Conservation (phyloP, 53 echinoderm and acorn worm genomes). For the Apostichopus leukothele region DNA sequence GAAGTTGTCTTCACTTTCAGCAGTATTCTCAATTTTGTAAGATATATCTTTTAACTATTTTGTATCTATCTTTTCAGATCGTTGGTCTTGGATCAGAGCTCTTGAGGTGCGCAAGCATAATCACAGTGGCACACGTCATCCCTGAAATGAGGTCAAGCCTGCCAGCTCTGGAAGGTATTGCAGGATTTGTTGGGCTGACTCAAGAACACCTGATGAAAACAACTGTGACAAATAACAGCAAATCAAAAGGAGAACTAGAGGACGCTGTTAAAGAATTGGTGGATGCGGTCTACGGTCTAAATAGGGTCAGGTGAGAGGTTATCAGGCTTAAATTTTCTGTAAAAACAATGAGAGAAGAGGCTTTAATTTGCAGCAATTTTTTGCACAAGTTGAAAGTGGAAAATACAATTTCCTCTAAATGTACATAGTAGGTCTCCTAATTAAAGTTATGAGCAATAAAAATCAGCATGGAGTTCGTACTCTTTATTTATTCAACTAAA, state of each 20-base stretch:
- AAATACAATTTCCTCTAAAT: too few relatives aligned
- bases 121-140: constrained; percentile 21
- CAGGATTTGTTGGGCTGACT: constrained; percentile 22
- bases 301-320: constrained; percentile 24
- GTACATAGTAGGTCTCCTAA: too few relatives aligned
- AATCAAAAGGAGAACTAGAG: constrained; percentile 25
- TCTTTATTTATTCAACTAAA: too few relatives aligned
- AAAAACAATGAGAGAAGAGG: too few relatives aligned
- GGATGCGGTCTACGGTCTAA: constrained; percentile 36
- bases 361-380: too few relatives aligned
- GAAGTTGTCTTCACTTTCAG: too few relatives aligned
- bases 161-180: neutral
- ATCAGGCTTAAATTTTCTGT: neutral
- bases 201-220: neutral
- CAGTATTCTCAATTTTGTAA: too few relatives aligned
- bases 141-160: constrained; percentile 4
- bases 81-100: constrained; percentile 41
- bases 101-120: neutral
- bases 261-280: constrained; percentile 38
- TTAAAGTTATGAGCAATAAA: too few relatives aligned
- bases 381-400: too few relatives aligned
- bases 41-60: too few relatives aligned
- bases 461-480: too few relatives aligned
- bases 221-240: constrained; percentile 22
- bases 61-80: neutral